A percentile compares a stretch with the other conserved stretches of the same genome.
Conservation (phyloP, 2,113 vertebrate genomes). For the Cichladusa arquata region DNA sequence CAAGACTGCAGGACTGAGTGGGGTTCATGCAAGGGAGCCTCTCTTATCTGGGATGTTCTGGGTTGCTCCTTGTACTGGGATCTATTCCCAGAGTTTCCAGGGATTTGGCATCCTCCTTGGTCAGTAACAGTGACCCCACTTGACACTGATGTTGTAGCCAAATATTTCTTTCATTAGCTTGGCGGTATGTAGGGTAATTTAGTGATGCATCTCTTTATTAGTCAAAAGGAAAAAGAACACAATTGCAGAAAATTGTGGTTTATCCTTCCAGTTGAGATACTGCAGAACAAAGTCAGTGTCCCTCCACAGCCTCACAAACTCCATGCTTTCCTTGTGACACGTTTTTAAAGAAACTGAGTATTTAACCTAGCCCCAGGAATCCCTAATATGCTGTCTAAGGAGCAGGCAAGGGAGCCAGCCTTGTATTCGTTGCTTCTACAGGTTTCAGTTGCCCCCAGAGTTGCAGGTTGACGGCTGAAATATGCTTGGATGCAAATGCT, state of each 20-base stretch:
- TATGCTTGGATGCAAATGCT: neutral
- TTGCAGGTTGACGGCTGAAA: conserved; percentile 14
- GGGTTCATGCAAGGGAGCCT: neutral
- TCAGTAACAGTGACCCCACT: rapidly evolving
- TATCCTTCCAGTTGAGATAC: neutral
- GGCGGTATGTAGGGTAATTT: neutral
- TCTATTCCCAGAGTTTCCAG: neutral
- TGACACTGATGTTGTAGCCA: neutral
- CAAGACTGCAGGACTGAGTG: rapidly evolving
- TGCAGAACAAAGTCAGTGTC: neutral
- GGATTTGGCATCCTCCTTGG: neutral
- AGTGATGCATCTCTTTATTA: neutral
- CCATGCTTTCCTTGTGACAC: rapidly evolving
- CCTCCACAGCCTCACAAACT: neutral
- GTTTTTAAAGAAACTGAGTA: neutral
- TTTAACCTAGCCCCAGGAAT: neutral
- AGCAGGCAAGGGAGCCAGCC: neutral
- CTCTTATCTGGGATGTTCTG: neutral
- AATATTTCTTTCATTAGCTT: neutral
- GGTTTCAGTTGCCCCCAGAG: neutral
- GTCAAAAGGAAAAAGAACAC: neutral
- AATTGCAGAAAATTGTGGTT: neutral
- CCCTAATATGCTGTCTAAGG: neutral
- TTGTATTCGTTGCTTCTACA: neutral
- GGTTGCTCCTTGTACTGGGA: neutral